These are phyloP conservation scores for Diloba caeruleocephala DNA, from an alignment of 2,888 invertebrate genomes.

Conservation along the genomic window DNA sequence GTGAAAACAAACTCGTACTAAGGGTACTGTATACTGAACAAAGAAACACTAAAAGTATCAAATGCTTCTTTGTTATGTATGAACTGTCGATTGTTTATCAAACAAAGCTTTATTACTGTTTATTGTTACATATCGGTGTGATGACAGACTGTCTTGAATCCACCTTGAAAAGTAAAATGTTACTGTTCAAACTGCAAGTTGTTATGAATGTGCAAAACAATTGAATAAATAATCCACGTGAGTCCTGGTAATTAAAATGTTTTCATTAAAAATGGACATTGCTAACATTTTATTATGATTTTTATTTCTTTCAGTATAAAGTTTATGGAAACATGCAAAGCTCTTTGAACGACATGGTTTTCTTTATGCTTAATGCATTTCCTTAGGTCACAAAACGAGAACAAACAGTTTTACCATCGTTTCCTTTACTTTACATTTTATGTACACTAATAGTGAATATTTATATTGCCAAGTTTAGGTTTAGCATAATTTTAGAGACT, in stretches of 20 bases:
- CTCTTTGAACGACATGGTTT: constrained; percentile 12
- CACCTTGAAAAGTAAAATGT: constrained; percentile 61
- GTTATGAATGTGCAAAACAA: constrained; percentile 57
- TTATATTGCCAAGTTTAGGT: constrained; percentile 20
- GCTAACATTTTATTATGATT: background rate
- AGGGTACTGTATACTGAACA: constrained; percentile 19
- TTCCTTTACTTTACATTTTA: constrained; percentile 24
- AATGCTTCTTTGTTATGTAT: constrained; percentile 50
- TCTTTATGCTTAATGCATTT: constrained; percentile 32
- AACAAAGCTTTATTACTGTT: constrained; percentile 45
- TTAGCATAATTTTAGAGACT: constrained; percentile 23
- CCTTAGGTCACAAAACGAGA: constrained; percentile 26
- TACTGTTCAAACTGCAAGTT: constrained; percentile 59
- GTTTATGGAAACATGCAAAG: constrained; percentile 3
- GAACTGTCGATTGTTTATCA: constrained; percentile 52
- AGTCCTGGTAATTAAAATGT: constrained; percentile 40
- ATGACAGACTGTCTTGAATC: constrained; percentile 47
- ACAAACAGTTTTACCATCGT: constrained; percentile 27
- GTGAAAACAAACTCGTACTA: no score
- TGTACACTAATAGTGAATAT: constrained; percentile 27
- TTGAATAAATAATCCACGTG: constrained; percentile 29
- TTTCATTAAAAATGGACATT: constrained; percentile 18
- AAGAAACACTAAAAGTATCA: constrained; percentile 49
- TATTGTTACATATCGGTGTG: constrained; percentile 54
- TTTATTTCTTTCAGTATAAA: constrained; percentile 8